These are phyloP conservation scores for Mormyrus iriodes DNA, from an alignment of 2,113 vertebrate species.

Conservation along the genomic window DNA sequence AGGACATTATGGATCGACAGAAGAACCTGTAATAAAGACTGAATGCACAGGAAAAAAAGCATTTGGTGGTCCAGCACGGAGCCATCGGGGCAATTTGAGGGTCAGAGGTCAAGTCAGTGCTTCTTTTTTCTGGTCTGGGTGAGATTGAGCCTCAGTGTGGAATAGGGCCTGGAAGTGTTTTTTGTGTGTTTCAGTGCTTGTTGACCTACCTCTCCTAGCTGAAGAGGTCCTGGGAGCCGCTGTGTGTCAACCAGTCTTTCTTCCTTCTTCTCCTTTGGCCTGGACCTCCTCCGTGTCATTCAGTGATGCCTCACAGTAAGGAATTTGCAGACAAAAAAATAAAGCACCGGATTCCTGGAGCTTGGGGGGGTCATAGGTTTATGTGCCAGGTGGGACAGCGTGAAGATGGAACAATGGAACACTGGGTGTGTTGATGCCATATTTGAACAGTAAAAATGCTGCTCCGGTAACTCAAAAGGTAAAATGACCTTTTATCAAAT, in stretches of 20 bases:
- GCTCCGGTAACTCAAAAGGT: not conserved
- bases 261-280: not conserved
- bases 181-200: slow-evolving; percentile 15
- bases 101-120: slow-evolving; percentile 21
- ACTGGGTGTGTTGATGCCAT: not conserved
- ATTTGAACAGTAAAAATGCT: not conserved
- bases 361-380: slow-evolving; percentile 6
- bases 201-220: slow-evolving; percentile 1
- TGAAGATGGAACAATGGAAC: not conserved
- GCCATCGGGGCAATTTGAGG: slow-evolving; percentile 16
- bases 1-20: not conserved
- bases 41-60: not conserved
- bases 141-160: slow-evolving; percentile 26
- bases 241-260: slow-evolving; percentile 16
- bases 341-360: not conserved
- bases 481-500: not conserved
- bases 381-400: not conserved
- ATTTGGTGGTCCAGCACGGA: slow-evolving; percentile 1
- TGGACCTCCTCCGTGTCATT: not conserved
- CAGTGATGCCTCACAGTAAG: not conserved
- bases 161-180: slow-evolving; percentile 25
- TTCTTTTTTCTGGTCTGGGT: slow-evolving; percentile 26
- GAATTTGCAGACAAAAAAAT: not conserved
- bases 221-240: slow-evolving; percentile 40
- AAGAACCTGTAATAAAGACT: not conserved